Conservation (phyloP, 2,113 vertebrate genomes). For the Chloropsis hardwickii region DNA sequence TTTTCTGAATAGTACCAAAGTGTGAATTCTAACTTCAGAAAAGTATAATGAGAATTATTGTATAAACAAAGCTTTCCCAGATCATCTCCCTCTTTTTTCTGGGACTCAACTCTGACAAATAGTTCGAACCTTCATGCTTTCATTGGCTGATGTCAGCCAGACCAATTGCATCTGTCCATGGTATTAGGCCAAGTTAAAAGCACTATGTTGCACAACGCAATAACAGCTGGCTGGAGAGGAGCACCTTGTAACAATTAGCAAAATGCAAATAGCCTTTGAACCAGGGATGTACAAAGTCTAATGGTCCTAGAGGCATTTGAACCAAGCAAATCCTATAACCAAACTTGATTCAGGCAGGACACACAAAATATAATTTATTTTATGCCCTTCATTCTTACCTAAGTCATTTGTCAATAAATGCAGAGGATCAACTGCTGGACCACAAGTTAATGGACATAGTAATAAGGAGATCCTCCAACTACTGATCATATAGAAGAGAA, state of each 20-base stretch:
- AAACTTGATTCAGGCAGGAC: neutral
- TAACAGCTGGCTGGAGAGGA: neutral
- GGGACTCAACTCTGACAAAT: neutral
- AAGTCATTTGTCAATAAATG: neutral
- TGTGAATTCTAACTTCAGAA: neutral
- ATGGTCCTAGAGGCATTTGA: neutral
- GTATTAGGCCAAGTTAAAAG: neutral
- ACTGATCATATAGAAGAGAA: neutral
- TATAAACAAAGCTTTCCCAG: neutral
- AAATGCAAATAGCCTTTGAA: neutral
- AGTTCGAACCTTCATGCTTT: neutral
- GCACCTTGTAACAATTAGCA: neutral
- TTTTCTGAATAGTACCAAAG: neutral
- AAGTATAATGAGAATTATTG: neutral
- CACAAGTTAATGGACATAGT: neutral
- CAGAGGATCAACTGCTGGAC: neutral
- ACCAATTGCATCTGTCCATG: neutral
- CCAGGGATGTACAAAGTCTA: neutral
- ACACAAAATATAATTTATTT: neutral
- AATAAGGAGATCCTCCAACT: neutral
- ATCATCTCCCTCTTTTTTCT: neutral
- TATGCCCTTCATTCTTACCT: neutral
- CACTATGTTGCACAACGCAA: neutral
- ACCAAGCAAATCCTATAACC: neutral
- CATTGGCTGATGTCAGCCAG: neutral